Base-by-base conservation (phyloP, 2,888 invertebrate genomes). In the Uropetala carovei region DNA sequence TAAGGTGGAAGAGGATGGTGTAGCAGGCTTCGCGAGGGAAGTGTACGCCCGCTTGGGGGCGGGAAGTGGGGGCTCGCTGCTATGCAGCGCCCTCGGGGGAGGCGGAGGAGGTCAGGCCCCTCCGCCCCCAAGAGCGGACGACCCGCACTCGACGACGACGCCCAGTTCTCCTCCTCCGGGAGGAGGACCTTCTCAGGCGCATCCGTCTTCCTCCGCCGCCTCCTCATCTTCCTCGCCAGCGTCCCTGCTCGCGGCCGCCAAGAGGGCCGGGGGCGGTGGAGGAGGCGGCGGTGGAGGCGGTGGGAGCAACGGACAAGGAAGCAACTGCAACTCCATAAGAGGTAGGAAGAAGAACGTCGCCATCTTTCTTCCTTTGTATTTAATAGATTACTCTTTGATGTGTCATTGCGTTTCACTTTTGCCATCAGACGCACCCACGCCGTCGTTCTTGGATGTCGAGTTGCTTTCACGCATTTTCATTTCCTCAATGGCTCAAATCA, bases 1-100 rank as follows among this genome's bases (percentile, higher is more conserved):
- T 89, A 89, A 89, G 89, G 60, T 89, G 59, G 89, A 89, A 27
- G 89, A 89, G 64, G 89, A 89, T 64, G 89, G 89, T 68, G 89
- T 89, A 43, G 89, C 89, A 64, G 89, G 89, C 43, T 89, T 89
- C 68, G 89, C 89, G n/a, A 30, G 89, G 64, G 89, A 89, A 89
- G 89, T 89, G 22, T 89, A 89, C 89, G 89, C 89, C 22, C 89
- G 89, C n/a, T 64, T 89, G 18, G 89, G 89, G 30, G 89, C 89
- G n/a, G 89, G 89, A 64, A 64, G 89, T 43, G 89, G 89, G 16
- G 89, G 64, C 5, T 89, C 89, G 18, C 64, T 89, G 16, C 89
- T 89, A 43, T 89, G 89, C 43, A 89, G 89, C 16, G 89, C 89
- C 43, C 89, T 89, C 89, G 89, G 89, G 22, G 89, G 89, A 27